Evolutionary conservation across 2,797 vertebrate species (phyloP), one percentile per base, ranked within the genome.

Genomic region (Gambusia yucatana): DNA sequence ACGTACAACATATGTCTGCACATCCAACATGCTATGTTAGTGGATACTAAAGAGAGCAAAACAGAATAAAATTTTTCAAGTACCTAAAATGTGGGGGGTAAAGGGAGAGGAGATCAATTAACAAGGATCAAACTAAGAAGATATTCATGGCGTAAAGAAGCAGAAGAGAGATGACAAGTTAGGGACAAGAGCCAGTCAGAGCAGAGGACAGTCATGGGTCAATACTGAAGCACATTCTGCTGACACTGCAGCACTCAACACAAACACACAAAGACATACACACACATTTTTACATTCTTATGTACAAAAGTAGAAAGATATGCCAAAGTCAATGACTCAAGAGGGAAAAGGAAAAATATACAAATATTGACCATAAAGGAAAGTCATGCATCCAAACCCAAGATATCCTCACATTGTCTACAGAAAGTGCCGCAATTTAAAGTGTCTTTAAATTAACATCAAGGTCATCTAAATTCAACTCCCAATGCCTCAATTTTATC

Each of bases 141-240:
- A 79, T 65, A 81, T 83, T 47, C 20, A 67, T 4, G 36, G 20
- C 22, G n/a, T 28, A 50, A 65, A 72, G 73, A 77, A 76, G 72
- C 72, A 57, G 77, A 76, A 79, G 77, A 82, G 86, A 87, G 85
- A 91, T 89, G 91, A 93, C 91, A 94, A 88, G 90, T 90, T 89
- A 89, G 89, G 90, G 93, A 94, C 93, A 92, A 90, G 87, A 94
- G 90, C 87, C 91, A 94, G 93, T 92, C 92, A 92, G 90, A 93
- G 89, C 89, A 94, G 93, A 95, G 93, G 94, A 94, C 94, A 92
- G 91, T 84, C 84, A 85, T 92, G 92, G 93, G 93, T 95, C 94
- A 95, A 95, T 95, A 95, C 88, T 84, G 80, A 88, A 85, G 87
- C 87, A 90, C 87, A 91, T 90, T 85, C 86, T 93, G 94, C 94